Conservation (phyloP, 2,888 invertebrate species). For the Druceiella hillmani region DNA sequence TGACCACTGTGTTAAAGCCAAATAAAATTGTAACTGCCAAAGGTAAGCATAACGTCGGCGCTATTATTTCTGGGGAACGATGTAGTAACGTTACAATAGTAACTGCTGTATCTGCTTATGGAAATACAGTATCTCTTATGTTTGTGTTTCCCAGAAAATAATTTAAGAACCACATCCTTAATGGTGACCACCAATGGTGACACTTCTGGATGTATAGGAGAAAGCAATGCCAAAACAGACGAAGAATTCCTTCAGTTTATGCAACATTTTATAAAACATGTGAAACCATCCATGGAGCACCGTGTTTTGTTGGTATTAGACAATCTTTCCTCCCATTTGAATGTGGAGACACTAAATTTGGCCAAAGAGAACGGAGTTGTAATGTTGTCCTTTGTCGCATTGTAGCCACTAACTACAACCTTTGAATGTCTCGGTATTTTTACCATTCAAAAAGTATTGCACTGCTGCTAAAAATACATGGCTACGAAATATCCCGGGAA, state of each 20-base stretch:
- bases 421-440: constrained; percentile 17
- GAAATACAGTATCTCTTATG: constrained; percentile 11
- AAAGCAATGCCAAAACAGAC: constrained; percentile 16
- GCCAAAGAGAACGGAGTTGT: constrained; percentile 22
- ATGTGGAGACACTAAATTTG: constrained; percentile 13
- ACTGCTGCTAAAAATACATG: too few relatives aligned
- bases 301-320: constrained; percentile 22
- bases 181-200: too few relatives aligned
- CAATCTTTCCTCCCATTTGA: constrained; percentile 23
- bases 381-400: constrained; percentile 22
- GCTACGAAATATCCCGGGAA: too few relatives aligned
- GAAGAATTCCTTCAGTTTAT: constrained; percentile 18
- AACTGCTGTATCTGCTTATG: constrained; percentile 12
- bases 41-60: too few relatives aligned
- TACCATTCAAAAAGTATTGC: too few relatives aligned
- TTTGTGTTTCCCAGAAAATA: constrained; percentile 12
- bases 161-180: constrained; percentile 6
- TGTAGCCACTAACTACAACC: constrained; percentile 20
- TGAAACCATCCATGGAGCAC: constrained; percentile 18
- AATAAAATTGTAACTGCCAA: too few relatives aligned
- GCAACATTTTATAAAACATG: constrained; percentile 20
- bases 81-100: too few relatives aligned
- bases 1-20: too few relatives aligned
- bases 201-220: constrained; percentile 8
- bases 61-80: too few relatives aligned